Evolutionary conservation across 2,888 invertebrate genomes (phyloP).

Genomic region (Lycocerus yunnanus): DNA sequence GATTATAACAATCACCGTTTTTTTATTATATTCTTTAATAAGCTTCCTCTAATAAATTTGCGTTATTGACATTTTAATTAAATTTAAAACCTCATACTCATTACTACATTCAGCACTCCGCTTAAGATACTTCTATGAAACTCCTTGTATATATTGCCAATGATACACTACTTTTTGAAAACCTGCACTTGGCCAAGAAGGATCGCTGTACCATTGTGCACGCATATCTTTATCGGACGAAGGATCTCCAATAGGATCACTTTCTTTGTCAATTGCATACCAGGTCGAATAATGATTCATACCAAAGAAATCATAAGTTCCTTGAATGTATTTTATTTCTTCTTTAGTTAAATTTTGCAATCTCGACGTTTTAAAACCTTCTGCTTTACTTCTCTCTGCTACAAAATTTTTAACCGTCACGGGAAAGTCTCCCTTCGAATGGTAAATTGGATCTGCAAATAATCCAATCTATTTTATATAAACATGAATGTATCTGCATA

Average conservation of each 20-base stretch:
- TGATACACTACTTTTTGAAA: not conserved
- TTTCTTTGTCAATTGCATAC: not conserved
- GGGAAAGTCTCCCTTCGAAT: constrained; percentile 36
- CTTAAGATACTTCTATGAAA: no score
- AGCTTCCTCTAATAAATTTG: no score
- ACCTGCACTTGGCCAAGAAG: not conserved
- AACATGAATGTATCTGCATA: not conserved
- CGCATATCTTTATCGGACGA: not conserved
- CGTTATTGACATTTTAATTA: no score
- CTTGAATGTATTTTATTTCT: constrained; percentile 52
- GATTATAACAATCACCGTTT: no score
- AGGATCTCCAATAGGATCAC: not conserved
- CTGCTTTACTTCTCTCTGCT: constrained; percentile 26
- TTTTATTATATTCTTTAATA: no score
- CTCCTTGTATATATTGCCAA: no score
- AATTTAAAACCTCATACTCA: no score
- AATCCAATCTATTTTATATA: constrained; percentile 50
- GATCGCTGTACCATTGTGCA: not conserved
- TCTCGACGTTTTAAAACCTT: constrained; percentile 43
- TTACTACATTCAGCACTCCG: no score
- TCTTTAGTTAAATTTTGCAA: constrained; percentile 61
- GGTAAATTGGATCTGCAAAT: constrained; percentile 58
- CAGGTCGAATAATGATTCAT: constrained; percentile 57
- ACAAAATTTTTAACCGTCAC: constrained; percentile 30
- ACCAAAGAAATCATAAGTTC: constrained; percentile 58